These are phyloP conservation scores for Phymatocera aterrima DNA, from an alignment of 2,888 invertebrate genomes.

Conservation along the genomic window DNA sequence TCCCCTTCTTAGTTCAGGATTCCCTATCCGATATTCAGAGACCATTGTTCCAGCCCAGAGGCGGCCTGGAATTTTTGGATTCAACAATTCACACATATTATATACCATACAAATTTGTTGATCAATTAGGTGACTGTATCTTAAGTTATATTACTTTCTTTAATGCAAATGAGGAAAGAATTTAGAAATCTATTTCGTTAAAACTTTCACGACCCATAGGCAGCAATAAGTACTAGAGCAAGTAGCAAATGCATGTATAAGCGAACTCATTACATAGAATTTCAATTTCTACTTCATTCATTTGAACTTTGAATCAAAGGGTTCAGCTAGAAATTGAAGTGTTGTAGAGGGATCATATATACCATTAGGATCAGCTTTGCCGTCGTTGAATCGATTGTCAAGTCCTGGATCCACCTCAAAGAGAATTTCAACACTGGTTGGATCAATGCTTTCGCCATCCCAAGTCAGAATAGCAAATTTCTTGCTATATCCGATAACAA, in stretches of 20 bases:
- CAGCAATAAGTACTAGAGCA: too few relatives aligned
- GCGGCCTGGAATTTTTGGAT: constrained; percentile 12
- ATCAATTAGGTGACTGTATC: too few relatives aligned
- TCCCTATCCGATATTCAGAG: not conserved
- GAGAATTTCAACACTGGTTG: constrained; percentile 21
- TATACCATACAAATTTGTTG: not conserved
- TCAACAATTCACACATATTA: too few relatives aligned
- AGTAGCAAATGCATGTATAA: too few relatives aligned
- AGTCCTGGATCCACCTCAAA: constrained; percentile 20
- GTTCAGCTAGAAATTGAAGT: not conserved
- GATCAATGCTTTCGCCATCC: constrained; percentile 29
- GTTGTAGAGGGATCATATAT: not conserved
- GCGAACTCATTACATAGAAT: not conserved
- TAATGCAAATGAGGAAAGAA: too few relatives aligned
- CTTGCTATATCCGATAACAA: constrained; percentile 38
- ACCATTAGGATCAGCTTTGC: constrained; percentile 44
- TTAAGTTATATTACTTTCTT: too few relatives aligned
- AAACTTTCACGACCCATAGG: too few relatives aligned
- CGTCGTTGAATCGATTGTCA: constrained; percentile 46
- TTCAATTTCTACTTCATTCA: not conserved
- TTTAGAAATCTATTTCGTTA: too few relatives aligned
- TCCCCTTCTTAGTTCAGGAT: not conserved
- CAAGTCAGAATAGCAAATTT: constrained; percentile 42
- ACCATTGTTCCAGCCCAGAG: constrained; percentile 40
- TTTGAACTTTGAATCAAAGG: not conserved